phyloP scores from a whole-genome alignment of 2,113 vertebrate species.

The Heptranchias perlo region DNA sequence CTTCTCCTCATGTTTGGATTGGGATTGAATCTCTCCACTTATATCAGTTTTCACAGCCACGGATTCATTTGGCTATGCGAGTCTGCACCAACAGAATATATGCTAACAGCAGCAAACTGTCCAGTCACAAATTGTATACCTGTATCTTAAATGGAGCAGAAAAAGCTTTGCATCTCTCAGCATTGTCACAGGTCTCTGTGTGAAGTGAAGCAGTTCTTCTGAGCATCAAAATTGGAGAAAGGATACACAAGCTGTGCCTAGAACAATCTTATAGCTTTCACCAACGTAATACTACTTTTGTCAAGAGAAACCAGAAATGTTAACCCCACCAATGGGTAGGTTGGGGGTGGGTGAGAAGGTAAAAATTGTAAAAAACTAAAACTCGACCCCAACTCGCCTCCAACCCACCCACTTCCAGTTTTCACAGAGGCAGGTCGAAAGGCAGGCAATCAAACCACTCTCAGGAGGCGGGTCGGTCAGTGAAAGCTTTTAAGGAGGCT shows the following conservation, averaged over 20 bases:
- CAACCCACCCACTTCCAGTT: too few relatives aligned
- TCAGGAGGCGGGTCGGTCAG: too few relatives aligned
- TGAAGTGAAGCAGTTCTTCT: neutral
- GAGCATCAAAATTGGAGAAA: neutral
- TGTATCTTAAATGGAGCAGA: neutral
- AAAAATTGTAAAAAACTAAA: too few relatives aligned
- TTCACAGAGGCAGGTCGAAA: too few relatives aligned
- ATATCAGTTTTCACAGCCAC: neutral
- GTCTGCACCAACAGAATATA: neutral
- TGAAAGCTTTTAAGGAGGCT: too few relatives aligned
- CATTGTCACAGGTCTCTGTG: neutral
- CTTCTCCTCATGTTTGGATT: neutral
- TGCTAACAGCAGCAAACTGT: neutral
- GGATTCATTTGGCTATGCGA: neutral
- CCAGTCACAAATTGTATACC: neutral
- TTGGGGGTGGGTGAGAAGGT: too few relatives aligned
- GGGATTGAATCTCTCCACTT: neutral
- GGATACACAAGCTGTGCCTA: neutral
- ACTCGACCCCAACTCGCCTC: too few relatives aligned
- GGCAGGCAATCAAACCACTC: too few relatives aligned
- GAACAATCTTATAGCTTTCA: neutral
- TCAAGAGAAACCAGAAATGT: too few relatives aligned
- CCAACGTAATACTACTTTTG: too few relatives aligned
- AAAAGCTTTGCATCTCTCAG: neutral
- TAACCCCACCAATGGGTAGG: too few relatives aligned